Base-by-base conservation (phyloP, 2,888 invertebrate species). In the Athalia circularis region DNA sequence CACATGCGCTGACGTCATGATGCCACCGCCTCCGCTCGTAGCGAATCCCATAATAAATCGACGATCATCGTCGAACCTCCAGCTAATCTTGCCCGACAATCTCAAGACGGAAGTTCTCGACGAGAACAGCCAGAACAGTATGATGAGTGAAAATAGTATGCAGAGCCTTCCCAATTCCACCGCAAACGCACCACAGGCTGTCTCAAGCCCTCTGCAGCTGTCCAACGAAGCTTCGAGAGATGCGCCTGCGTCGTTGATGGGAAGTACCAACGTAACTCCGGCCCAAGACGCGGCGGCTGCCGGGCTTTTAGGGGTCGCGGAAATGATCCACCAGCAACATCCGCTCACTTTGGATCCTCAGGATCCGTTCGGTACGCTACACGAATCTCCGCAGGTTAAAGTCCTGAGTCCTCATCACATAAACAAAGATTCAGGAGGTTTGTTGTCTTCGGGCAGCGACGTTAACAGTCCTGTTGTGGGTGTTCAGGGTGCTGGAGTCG, bases 51-150 rank as follows among this genome's bases (percentile, higher is more conserved):
- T 90, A 43, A 80, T 90, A 9, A 85, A 80, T 15, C 84, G 95
- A 29, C 91, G 95, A 5, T 92, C 94, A 52, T 93, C 95, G 47
- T 91, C 92, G 59, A 91, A 90, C 79, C 85, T 91, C 74, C 91
- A 91, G 65, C 85, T 92, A 83, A 92, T 94, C 65, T 88, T 93
- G 77, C 93, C 93, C 47, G 94, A 94, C 84, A 91, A 92, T 78
- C 81, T 90, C 8, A 90, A 90, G 80, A 88, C 93, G 67, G 94
- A 95, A 91, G 91, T 94, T 67, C 88, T 94, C 59, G 96, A 96
- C 87, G 96, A 96, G 81, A 93, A 92, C 83, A 95, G 95, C 86
- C 94, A 95, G 88, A 93, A 92, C 83, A 94, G 94, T 29, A 88
- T 93, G 79, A 77, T 89, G 62, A 88, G 90, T 79, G 91, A 91